Base-by-base conservation (phyloP, 2,797 vertebrate species). In the Danionella dracula region DNA sequence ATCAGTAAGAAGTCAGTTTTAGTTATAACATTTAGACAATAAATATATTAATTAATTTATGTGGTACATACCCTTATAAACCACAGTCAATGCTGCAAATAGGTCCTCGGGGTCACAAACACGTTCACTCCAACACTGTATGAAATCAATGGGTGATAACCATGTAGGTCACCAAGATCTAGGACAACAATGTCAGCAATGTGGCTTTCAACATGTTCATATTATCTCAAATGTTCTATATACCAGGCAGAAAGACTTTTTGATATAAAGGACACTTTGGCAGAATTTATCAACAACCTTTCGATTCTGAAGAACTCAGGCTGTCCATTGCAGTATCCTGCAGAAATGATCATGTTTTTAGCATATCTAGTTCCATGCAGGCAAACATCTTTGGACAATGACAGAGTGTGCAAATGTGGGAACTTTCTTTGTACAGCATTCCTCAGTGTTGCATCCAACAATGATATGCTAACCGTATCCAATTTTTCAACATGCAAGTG, bases 171-270 rank as follows among this genome's bases (percentile, higher is more conserved):
- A 13, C 4, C 1, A n/a, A 55, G 38, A 65, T 76, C 34, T 19
- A 76, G 58, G 6, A 72, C 45, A 1, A 68, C 15, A 12, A 34
- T 41, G 4, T 73, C 60, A 45, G 41, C 32, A 15, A 69, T 61
- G 42, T 44, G 29, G 55, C 4, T 45, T 29, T 73, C 53, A 51
- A 42, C 61, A 56, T 70, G 51, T 29, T 78, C 58, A 27, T 48
- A 78, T 8, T 60, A 72, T 45, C 69, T 56, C 17, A 19, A 76
- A 68, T 78, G 66, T 71, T 78, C 70, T 1, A 73, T 51, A 41
- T 65, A 78, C 71, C 74, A 74, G 32, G 72, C 65, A 17, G 65
- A 42, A n/a, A 71, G 49, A 1, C 19, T 40, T 56, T 56, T 40
- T 7, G 12, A 12, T 13, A 15, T 32, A 10, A 32, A 23, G 4